Base-by-base conservation (phyloP, 2,797 vertebrate genomes). In the Coranthus polyacanthus region DNA sequence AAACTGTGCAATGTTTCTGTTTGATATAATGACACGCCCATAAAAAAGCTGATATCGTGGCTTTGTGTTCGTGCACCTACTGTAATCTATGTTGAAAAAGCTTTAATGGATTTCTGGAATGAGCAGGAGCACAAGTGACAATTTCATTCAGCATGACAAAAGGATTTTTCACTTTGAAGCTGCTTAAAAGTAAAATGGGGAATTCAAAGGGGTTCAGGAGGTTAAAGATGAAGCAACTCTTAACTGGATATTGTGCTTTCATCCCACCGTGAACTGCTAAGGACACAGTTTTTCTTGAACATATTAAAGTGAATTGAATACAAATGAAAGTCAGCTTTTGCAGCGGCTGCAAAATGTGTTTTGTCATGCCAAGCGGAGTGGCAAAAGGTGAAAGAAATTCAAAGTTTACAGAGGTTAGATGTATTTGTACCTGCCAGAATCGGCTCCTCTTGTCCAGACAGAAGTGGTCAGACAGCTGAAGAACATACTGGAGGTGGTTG, bases 1-100 rank as follows among this genome's bases (percentile, higher is more conserved):
- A 50, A 18, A 37, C 5, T 22, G 21, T 42, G 17, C 21, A 36
- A 51, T 63, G 69, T 80, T 59, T 1, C 64, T 17, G 67, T 21
- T 36, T 24, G 32, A 65, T 53, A 26, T 32, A 37, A 62, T 6
- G 8, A 17, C 17, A n/a, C 46, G 42, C 51, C 16, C 17, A 18
- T 26, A 42, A 69, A 68, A 67, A 20, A n/a, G 37, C 5, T 10
- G 20, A 21, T 12, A 1, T 34, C 42, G 41, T 18, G 43, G n/a
- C 12, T 62, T 50, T 39, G 5, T 11, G 2, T 32, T 16, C n/a
- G 15, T 34, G 5, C 5, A n/a, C 6, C 10, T 26, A 15, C n/a
- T 21, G 2, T 1, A 6, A 38, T 29, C 26, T 29, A 29, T 29
- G 42, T 50, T 43, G 63, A 38, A 54, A 36, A 54, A 49, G 41